Evolutionary conservation across 2,113 vertebrate species (phyloP), one percentile per base, ranked within the genome.

Genomic region (Hemiscyllium ocellatum): DNA sequence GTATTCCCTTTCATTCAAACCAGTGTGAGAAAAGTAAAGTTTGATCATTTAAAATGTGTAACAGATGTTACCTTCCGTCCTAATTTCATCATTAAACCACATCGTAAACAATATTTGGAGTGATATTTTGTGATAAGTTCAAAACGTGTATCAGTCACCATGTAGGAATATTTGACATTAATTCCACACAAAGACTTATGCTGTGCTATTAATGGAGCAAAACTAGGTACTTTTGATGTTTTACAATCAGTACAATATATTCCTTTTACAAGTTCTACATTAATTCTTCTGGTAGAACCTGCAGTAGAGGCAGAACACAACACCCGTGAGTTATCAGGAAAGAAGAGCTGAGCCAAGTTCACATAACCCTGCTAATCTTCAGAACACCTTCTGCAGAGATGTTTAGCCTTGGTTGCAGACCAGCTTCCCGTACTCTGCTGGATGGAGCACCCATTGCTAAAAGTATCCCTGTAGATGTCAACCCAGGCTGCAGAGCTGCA

Each of bases 81-180:
- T 68, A 89, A 15, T 94, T 68, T 90, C 56, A 52, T 68, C 61
- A 94, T 94, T 94, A 94, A 94, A 94, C n/a, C 65, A 94, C 65
- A 94, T 94, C 91, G 12, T 22, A 94, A 94, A 94, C 65, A 2
- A 93, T 68, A 24, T 93, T 68, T 19, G 7, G 80, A 83, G 87
- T 90, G 52, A 90, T 61, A 33, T 33, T 61, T 90, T 90, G 26
- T 90, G 87, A 52, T 89, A 42, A 42, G 17, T 56, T 90, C 17
- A 3, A 83, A 47, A 83, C 6, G 5, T 83, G 33, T 10, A 26
- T 37, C 76, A 80, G 37, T 83, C 37, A 83, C 19, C 42, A 76
- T 76, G n/a, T 83, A 83, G 33, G 37, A 20, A 47, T 20, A 37
- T 83, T 83, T 83, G 37, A 52, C 37, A 61, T 56, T 33, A 65